Evolutionary conservation across 2,888 invertebrate genomes (phyloP).

Genomic region (Lasioglossum morio): DNA sequence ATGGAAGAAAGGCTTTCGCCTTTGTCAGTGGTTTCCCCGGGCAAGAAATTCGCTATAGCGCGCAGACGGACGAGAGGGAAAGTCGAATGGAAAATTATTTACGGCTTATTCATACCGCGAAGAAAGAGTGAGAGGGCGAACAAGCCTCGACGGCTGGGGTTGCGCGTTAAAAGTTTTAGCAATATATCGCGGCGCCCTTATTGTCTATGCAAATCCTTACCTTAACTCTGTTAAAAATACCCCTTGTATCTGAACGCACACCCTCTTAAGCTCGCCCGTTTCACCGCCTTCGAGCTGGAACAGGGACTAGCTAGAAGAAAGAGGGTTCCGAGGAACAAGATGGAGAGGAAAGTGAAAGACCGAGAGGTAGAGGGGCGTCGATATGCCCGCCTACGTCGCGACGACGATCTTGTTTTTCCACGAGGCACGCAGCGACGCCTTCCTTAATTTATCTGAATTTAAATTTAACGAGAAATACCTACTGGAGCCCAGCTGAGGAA

Average conservation of each 20-base stretch:
- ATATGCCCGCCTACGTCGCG: constrained; percentile 51
- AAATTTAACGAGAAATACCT: constrained; percentile 75
- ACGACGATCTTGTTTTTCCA: constrained; percentile 62
- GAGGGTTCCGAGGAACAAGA: not conserved
- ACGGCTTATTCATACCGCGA: constrained; percentile 76
- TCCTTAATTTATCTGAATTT: constrained; percentile 77
- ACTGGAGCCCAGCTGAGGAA: constrained; percentile 1
- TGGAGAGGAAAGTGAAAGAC: not conserved
- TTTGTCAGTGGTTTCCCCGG: constrained; percentile 41
- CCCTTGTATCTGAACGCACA: constrained; percentile 69
- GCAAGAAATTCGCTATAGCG: constrained; percentile 27
- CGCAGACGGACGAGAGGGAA: constrained; percentile 55
- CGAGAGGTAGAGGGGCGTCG: constrained; percentile 7
- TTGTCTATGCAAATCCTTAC: constrained; percentile 81
- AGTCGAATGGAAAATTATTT: constrained; percentile 77
- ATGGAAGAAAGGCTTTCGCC: constrained; percentile 25
- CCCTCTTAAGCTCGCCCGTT: constrained; percentile 54
- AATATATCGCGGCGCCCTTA: constrained; percentile 77
- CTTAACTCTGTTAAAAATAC: constrained; percentile 79
- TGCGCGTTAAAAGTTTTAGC: constrained; percentile 77
- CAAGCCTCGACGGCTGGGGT: constrained; percentile 44
- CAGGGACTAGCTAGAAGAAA: not conserved
- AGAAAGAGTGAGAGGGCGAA: not conserved
- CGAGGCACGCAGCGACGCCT: constrained; percentile 34
- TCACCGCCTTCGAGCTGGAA: constrained; percentile 30